Conservation (phyloP, 2,113 vertebrate species). For the Plecotus auritus region DNA sequence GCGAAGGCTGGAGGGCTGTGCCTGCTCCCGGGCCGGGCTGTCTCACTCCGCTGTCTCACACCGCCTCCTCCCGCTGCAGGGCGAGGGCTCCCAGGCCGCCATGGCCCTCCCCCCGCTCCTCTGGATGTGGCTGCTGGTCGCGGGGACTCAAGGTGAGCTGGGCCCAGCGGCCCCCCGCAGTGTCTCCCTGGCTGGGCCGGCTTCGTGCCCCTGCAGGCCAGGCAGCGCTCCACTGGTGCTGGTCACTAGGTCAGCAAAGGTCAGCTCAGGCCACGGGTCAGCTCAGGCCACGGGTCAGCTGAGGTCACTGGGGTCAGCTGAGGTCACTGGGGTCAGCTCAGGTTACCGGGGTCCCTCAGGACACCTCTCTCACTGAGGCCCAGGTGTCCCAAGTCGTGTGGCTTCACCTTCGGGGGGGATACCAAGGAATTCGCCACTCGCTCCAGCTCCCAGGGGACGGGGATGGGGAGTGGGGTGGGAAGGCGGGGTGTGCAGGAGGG, state of each 20-base stretch:
- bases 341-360: not conserved
- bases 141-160: not conserved
- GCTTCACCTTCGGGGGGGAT: not conserved
- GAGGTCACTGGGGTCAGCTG: not conserved
- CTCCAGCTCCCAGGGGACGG: not conserved
- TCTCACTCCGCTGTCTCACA: fast-evolving
- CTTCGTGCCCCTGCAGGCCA: fast-evolving
- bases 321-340: too few species aligned
- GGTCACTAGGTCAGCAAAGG: too few species aligned
- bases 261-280: not conserved
- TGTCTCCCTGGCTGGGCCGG: fast-evolving
- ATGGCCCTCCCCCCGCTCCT: not conserved
- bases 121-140: constrained; percentile 30
- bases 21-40: fast-evolving
- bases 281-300: fast-evolving
- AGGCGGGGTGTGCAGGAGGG: too few species aligned
- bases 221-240: fast-evolving
- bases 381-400: not conserved
- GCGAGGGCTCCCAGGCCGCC: not conserved
- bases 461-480: too few species aligned
- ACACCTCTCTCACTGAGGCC: not conserved
- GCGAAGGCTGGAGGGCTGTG: not conserved
- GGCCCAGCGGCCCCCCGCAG: fast-evolving
- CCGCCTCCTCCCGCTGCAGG: not conserved
- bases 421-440: not conserved